Conservation (phyloP, 2,797 vertebrate genomes). For the Nyctibius grandis region DNA sequence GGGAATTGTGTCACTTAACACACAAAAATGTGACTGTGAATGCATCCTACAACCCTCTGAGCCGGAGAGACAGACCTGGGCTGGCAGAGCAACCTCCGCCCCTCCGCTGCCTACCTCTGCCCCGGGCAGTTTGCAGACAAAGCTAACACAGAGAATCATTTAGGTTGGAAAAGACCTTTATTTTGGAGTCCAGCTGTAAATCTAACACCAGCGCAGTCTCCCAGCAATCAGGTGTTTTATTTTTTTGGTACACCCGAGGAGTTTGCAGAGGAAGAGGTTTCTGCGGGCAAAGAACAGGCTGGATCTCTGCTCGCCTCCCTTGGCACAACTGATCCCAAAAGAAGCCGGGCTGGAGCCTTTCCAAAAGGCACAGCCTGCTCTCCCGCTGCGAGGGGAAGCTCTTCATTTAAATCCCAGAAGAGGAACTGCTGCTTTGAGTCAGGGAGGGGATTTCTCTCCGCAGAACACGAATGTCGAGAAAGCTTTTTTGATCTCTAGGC, state of each 20-base stretch:
- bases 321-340: neutral
- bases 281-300: neutral
- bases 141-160: accelerated
- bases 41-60: accelerated
- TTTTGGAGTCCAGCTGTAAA: accelerated
- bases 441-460: neutral
- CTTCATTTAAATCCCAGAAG: neutral
- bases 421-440: neutral
- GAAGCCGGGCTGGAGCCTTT: neutral
- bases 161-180: neutral
- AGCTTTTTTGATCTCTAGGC: neutral
- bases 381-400: neutral
- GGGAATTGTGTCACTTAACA: neutral
- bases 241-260: accelerated
- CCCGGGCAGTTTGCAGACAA: accelerated
- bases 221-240: accelerated
- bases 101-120: accelerated
- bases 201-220: neutral
- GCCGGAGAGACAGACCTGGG: neutral
- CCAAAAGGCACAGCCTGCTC: neutral
- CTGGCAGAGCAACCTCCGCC: neutral
- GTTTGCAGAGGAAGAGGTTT: neutral
- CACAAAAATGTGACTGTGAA: neutral
- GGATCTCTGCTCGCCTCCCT: accelerated
- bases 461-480: accelerated